phyloP scores from a whole-genome alignment of 2,113 vertebrate species.

The Syngnathus typhle region DNA sequence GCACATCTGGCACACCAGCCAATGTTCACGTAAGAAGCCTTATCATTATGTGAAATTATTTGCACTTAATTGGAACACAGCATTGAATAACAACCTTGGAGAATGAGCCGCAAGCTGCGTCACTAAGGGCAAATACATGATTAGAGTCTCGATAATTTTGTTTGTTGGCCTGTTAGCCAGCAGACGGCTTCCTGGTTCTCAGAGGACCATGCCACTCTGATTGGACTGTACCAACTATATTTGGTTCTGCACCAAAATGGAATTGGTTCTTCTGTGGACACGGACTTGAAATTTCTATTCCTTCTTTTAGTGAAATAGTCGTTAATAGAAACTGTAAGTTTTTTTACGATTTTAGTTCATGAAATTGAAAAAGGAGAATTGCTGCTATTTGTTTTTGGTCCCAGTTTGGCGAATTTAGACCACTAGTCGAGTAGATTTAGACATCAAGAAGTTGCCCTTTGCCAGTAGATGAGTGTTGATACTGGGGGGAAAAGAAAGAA shows the following conservation, averaged over 20 bases:
- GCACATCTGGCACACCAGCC: neutral
- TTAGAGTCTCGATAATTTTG: neutral
- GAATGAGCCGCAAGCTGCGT: neutral
- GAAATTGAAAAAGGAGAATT: neutral
- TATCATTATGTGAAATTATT: too few species aligned
- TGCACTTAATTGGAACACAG: neutral
- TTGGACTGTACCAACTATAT: neutral
- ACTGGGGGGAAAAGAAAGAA: neutral
- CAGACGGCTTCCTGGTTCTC: neutral
- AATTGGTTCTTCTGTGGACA: neutral
- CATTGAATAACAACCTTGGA: neutral
- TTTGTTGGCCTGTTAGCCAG: neutral
- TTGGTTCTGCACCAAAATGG: neutral
- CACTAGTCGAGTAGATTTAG: neutral
- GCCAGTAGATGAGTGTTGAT: slow-evolving; percentile 2
- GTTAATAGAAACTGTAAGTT: neutral
- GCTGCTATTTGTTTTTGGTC: neutral
- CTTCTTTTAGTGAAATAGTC: too few species aligned
- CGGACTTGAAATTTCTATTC: neutral
- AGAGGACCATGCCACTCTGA: neutral
- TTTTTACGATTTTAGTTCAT: neutral
- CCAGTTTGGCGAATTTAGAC: neutral
- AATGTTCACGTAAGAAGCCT: neutral
- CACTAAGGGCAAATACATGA: neutral
- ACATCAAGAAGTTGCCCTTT: neutral